phyloP scores from a whole-genome alignment of 2,113 vertebrate genomes.

The Orcinus orca region DNA sequence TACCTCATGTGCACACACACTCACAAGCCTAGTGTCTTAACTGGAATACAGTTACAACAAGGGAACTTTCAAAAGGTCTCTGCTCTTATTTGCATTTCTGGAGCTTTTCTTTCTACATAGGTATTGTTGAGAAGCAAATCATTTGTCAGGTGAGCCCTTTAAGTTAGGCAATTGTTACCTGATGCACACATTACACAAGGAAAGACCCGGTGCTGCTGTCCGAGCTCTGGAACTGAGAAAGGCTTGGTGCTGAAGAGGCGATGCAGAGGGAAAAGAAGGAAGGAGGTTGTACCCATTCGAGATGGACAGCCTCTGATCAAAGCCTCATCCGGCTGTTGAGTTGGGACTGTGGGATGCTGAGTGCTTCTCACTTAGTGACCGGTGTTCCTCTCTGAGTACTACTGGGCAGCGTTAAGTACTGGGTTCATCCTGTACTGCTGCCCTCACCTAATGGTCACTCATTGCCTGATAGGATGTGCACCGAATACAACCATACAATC shows the following conservation, averaged over 20 bases:
- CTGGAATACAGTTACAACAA: neutral
- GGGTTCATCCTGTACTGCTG: neutral
- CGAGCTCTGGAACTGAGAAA: neutral
- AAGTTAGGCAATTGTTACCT: neutral
- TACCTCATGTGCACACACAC: neutral
- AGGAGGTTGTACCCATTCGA: neutral
- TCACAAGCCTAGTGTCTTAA: neutral
- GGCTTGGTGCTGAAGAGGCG: neutral
- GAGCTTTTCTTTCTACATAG: neutral
- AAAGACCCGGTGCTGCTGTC: neutral
- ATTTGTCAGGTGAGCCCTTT: neutral
- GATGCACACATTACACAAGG: neutral
- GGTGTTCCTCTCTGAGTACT: neutral
- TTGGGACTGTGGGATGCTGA: neutral
- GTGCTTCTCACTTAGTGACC: neutral
- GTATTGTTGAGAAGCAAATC: neutral
- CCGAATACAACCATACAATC: neutral
- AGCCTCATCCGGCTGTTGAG: neutral
- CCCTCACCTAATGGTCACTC: neutral
- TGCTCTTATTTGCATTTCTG: neutral
- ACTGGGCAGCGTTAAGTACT: neutral
- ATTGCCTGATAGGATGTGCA: neutral
- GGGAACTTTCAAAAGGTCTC: neutral
- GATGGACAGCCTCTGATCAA: neutral
- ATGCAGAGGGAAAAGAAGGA: neutral